Base-by-base conservation (phyloP, 2,797 vertebrate species). In the Leuciscus waleckii region DNA sequence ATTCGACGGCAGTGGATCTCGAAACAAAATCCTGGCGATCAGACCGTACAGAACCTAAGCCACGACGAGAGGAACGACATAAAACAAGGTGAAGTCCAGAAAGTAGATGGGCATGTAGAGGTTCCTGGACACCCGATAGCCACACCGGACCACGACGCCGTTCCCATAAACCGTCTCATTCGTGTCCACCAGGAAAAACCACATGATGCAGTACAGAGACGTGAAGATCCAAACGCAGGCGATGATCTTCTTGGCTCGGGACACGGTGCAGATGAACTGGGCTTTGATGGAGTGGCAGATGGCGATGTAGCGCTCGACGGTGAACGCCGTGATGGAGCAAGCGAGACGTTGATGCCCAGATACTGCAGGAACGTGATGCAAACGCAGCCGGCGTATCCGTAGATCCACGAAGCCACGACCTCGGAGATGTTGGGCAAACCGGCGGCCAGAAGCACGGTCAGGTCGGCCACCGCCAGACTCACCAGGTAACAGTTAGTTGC, bases 341-440 rank as follows among this genome's bases (percentile, higher is more conserved):
- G 96, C 0, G 97, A 98, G 87, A 94, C 95, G 79, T 96, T 97
- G 93, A 98, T 97, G 90, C 97, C 97, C 87, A 98, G 65, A 81
- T 97, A 97, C 93, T 98, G 97, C 79, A 98, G 87, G 43, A 97
- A 97, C n/a, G 96, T 98, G 87, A 98, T 97, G 82, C 95, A 97
- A 82, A 97, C 92, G 91, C 97, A 98, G 73, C 96, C 96, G 0
- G 93, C 90, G 13, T 97, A 96, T 86, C 96, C 96, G 0, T 97
- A 98, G 35, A 97, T 93, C 97, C 97, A 98, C 80, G 94, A 94
- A 49, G 95, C 93, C 9, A 96, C 91, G 11, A 94, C 96, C 13
- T 97, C 94, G 0, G 96, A 96, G 89, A 97, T 96, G 54, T 97
- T 96, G 4, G 97, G 97, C 85, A 97, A 94, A 29, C 96, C 96